Percentiles rank a stretch among this genome's conserved stretches.
Evolutionary conservation across 2,113 vertebrate species (phyloP).

Genomic region (Axis porcinus): DNA sequence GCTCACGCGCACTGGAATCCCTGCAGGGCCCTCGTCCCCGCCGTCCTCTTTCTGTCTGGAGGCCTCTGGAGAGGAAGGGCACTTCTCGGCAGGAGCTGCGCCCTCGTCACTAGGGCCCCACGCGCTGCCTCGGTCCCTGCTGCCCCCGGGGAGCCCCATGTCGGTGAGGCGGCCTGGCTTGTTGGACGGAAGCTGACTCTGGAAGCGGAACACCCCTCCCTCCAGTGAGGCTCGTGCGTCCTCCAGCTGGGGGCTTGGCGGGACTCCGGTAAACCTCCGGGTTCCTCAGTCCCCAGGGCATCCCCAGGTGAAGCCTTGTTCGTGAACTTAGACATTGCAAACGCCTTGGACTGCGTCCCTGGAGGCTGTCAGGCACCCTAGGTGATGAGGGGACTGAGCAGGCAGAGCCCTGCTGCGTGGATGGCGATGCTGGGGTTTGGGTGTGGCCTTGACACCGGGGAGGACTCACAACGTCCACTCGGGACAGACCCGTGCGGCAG

Average conservation of each 20-base stretch:
- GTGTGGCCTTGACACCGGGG: not conserved
- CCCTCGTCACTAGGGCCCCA: not conserved
- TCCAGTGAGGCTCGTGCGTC: fast-evolving
- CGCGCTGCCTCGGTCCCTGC: not conserved
- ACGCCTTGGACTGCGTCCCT: no score
- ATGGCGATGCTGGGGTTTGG: not conserved
- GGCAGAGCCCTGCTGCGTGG: fast-evolving
- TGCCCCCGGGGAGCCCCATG: no score
- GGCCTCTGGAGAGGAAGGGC: not conserved
- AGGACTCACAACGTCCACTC: not conserved
- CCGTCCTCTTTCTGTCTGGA: not conserved
- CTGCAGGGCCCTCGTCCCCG: not conserved
- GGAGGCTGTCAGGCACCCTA: not conserved
- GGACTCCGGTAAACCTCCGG: no score
- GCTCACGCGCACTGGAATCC: not conserved
- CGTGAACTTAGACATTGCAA: not conserved
- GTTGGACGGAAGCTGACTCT: not conserved
- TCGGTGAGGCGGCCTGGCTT: not conserved
- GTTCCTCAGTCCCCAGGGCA: not conserved
- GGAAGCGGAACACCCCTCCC: not conserved
- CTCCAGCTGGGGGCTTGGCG: not conserved
- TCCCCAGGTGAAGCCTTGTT: not conserved
- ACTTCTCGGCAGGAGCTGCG: not conserved
- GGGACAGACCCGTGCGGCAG: not conserved
- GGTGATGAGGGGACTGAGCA: not conserved